These are phyloP conservation scores for Diachasmimorpha longicaudata DNA, from an alignment of 1,140 invertebrate genomes.

Conservation along the genomic window DNA sequence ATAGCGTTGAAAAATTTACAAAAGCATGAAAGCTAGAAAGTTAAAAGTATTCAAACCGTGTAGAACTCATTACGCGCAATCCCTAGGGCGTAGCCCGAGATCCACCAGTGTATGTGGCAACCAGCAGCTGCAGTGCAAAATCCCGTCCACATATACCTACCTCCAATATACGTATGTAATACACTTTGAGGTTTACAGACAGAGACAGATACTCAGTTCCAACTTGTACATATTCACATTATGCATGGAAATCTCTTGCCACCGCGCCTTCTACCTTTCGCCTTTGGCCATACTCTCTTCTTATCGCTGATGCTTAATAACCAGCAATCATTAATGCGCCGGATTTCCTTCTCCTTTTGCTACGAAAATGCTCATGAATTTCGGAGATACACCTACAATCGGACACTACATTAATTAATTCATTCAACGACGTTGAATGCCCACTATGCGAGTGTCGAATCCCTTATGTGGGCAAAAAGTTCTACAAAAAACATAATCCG, in stretches of 20 bases:
- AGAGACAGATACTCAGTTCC: not conserved
- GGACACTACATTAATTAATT: no score
- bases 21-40: conserved; percentile 7
- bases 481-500: no score
- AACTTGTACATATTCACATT: conserved; percentile 18
- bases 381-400: no score
- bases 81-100: conserved; percentile 33
- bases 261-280: conserved; percentile 19
- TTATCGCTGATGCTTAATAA: conserved; percentile 15
- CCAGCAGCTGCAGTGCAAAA: conserved; percentile 20
- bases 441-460: no score
- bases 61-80: conserved; percentile 35
- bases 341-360: not conserved
- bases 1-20: not conserved
- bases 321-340: not conserved
- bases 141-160: not conserved
- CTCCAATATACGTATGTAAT: not conserved
- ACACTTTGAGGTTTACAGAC: conserved; percentile 5
- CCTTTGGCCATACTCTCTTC: not conserved
- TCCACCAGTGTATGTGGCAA: conserved; percentile 17
- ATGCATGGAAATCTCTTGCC: conserved; percentile 32
- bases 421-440: no score
- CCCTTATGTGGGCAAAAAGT: no score
- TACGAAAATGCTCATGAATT: not conserved
- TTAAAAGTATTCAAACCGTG: conserved; percentile 29